Base-by-base conservation (phyloP, 2,797 vertebrate species). In the Crenichthys baileyi region DNA sequence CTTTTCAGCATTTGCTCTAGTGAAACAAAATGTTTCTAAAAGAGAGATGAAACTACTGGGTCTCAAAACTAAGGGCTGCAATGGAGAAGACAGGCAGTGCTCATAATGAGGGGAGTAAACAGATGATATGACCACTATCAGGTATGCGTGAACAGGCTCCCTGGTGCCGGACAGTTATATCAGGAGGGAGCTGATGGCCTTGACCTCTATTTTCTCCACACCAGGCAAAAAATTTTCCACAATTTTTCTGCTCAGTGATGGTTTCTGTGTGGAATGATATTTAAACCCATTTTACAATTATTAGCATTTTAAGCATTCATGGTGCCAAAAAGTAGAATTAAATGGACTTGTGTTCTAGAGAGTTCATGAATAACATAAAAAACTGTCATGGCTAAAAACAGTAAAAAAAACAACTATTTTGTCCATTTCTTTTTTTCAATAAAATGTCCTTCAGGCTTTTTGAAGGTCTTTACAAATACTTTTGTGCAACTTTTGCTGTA, bases 131-230 rank as follows among this genome's bases (percentile, higher is more conserved):
- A 61, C 72, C n/a, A 36, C 26, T 22, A 61, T 75, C 41, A 61
- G 41, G 4, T 26, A 44, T 26, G 39, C 39, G 20, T 44, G 9
- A 73, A 26, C 41, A 48, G 53, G 36, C 71, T 73, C 9, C 72
- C 26, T 26, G 29, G 56, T 61, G n/a, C 26, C 11, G 9, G 44
- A 48, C 56, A 61, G 0, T 75, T 41, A 31, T 36, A 63, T 75
- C 41, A 61, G 41, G 26, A 29, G 18, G 6, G 41, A 74, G 39
- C 39, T 29, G 44, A 48, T 15, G 8, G 56, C 11, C 26, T 46
- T 63, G 56, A 74, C 73, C 73, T 73, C 39, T 44, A 61, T 75
- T 75, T 60, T 61, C 41, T 75, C 41, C 73, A 60, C n/a, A 48
- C 4, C 41, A 75, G 44, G 56, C 41, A 31, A 48, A 61, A 31